Conservation (phyloP, 2,888 invertebrate species). For the Linnaemya vulpina region DNA sequence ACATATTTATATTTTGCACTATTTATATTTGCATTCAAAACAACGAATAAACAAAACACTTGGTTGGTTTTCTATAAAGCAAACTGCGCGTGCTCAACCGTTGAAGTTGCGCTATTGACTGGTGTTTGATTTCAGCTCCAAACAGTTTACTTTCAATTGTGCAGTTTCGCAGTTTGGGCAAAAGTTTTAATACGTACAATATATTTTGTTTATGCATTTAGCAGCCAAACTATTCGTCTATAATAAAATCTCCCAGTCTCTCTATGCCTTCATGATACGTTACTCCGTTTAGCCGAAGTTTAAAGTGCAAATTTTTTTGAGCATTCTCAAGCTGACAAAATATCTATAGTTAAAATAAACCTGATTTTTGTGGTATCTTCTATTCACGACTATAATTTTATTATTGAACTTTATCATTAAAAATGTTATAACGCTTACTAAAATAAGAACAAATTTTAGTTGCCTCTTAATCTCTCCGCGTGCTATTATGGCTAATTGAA, state of each 20-base stretch:
- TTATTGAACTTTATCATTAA: conserved; percentile 45
- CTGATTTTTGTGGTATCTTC: conserved; percentile 39
- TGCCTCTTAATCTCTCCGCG: neutral
- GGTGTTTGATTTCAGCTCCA: conserved; percentile 51
- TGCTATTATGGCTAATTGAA: too few species aligned
- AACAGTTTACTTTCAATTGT: conserved; percentile 45
- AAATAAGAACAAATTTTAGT: conserved; percentile 22
- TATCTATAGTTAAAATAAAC: conserved; percentile 50
- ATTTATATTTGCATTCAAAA: conserved; percentile 35
- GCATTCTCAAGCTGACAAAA: conserved; percentile 34
- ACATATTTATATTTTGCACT: conserved; percentile 35
- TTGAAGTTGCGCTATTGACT: conserved; percentile 62
- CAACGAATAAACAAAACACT: conserved; percentile 23
- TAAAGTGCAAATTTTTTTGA: conserved; percentile 61
- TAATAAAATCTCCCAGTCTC: conserved; percentile 44
- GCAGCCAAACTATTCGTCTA: conserved; percentile 23
- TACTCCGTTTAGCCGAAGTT: conserved; percentile 53
- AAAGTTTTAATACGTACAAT: conserved; percentile 14
- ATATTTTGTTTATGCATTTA: conserved; percentile 30
- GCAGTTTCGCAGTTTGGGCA: conserved; percentile 62
- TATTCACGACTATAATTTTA: conserved; percentile 22
- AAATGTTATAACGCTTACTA: neutral
- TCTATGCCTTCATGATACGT: conserved; percentile 21
- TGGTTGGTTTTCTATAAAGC: conserved; percentile 31
- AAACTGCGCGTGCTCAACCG: conserved; percentile 62